phyloP scores from a whole-genome alignment of 1,140 invertebrate species.

The Cyclargus thomasi region DNA sequence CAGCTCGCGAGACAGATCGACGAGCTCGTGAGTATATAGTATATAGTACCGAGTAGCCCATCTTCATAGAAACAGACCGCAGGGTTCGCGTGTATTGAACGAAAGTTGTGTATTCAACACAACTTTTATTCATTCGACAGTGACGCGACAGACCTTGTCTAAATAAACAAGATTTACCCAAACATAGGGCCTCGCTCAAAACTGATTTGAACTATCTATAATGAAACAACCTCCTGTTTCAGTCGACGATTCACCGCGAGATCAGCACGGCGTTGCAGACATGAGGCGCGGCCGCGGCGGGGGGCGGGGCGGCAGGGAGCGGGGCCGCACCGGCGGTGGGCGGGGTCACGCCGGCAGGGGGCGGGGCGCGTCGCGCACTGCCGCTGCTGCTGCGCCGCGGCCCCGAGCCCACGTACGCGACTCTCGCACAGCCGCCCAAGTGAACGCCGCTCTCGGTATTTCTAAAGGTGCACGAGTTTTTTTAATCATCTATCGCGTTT shows the following conservation, averaged over 20 bases:
- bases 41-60: too few relatives aligned
- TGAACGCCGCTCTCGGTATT: slow-evolving; percentile 60
- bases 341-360: slow-evolving; percentile 21
- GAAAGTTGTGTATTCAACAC: too few relatives aligned
- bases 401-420: slow-evolving; percentile 43
- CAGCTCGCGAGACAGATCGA: slow-evolving; percentile 89
- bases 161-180: too few relatives aligned
- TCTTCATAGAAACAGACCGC: too few relatives aligned
- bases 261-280: slow-evolving; percentile 86
- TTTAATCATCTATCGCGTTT: slow-evolving; percentile 28
- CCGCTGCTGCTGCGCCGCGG: slow-evolving; percentile 26
- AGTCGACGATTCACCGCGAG: slow-evolving; percentile 86
- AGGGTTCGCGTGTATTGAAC: too few relatives aligned
- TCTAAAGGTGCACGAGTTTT: slow-evolving; percentile 59
- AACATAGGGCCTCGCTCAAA: too few relatives aligned
- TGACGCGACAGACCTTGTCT: too few relatives aligned
- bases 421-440: slow-evolving; percentile 43
- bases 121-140: too few relatives aligned
- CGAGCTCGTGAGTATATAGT: slow-evolving; percentile 82
- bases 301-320: slow-evolving; percentile 24
- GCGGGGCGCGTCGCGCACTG: slow-evolving; percentile 25
- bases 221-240: slow-evolving; percentile 20
- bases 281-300: slow-evolving; percentile 74
- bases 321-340: slow-evolving; percentile 24
- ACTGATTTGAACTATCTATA: too few relatives aligned